Evolutionary conservation across 2,888 invertebrate species (phyloP), one percentile per base, ranked within the genome.

Genomic region (Tuta absoluta): DNA sequence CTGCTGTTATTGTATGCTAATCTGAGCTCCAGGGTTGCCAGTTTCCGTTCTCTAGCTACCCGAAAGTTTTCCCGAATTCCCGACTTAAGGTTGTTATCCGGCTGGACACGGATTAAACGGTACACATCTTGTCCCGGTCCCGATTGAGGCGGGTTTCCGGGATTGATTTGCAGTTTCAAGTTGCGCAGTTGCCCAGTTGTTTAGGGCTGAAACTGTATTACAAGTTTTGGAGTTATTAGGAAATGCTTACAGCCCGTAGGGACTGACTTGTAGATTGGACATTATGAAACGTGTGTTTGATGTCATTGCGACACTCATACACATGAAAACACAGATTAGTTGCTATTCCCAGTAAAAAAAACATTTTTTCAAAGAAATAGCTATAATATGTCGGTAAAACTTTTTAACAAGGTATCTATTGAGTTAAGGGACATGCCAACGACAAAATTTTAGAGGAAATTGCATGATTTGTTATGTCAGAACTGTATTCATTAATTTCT

Each of bases 1-100:
- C 58, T 79, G 82, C 82, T 89, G 90, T 90, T 91, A 88, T 90
- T 90, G 85, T 89, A 91, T 91, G 91, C 89, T 89, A 91, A 91
- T 91, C 77, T 79, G 80, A 77, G 78, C 75, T 77, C 76, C 38
- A 58, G 56, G 61, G 23, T 19, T 45, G 62, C 62, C 12, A 45
- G 28, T 8, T 10, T 33, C 33, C 10, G 33, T 8, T 8, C 7
- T n/a, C n/a, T n/a, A 33, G 10, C 8, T n/a, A n/a, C 37, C 53
- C 61, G 49, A 60, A 64, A 68, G 51, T 64, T 64, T 59, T 57
- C 33, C 33, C 33, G 33, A 33, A 33, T 33, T 33, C 33, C 33
- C n/a, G 37, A 24, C n/a, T 17, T 33, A 28, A 24, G 56, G 56
- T 24, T 53, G 51, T 53, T 23, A 53, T 53, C 51, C 23, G 21